Conservation (phyloP, 2,888 invertebrate genomes). For the Meghimatium bilineatum region DNA sequence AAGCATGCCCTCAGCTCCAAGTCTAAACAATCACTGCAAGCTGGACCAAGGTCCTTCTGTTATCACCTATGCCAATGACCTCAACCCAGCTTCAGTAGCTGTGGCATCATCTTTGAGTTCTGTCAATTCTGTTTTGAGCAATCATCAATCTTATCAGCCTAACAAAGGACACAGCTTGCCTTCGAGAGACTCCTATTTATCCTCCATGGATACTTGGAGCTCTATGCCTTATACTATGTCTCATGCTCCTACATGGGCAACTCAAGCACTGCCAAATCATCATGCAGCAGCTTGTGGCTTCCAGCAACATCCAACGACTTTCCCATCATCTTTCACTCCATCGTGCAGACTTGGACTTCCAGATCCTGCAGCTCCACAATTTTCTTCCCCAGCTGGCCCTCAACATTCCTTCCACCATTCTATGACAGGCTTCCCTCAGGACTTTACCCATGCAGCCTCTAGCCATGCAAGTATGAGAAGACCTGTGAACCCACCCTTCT, state of each 20-base stretch:
- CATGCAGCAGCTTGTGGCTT: conserved; percentile 46
- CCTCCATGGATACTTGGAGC: conserved; percentile 50
- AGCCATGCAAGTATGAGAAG: conserved; percentile 49
- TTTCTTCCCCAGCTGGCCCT: neutral
- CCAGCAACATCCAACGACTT: conserved; percentile 44
- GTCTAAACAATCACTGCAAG: conserved; percentile 32
- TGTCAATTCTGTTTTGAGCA: conserved; percentile 44
- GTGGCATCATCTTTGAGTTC: conserved; percentile 45
- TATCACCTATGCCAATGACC: conserved; percentile 29
- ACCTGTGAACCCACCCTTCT: conserved; percentile 50
- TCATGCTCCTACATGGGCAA: conserved; percentile 47
- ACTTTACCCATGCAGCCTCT: conserved; percentile 51
- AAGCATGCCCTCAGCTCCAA: conserved; percentile 43
- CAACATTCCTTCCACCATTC: conserved; percentile 52
- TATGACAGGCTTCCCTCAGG: conserved; percentile 48
- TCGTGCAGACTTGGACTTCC: conserved; percentile 49
- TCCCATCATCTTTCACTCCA: conserved; percentile 43
- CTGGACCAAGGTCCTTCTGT: conserved; percentile 52
- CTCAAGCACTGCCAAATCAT: conserved; percentile 42
- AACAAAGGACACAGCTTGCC: conserved; percentile 44
- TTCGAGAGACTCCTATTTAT: conserved; percentile 51
- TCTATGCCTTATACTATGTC: conserved; percentile 49
- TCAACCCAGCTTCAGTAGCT: conserved; percentile 28
- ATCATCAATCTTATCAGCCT: conserved; percentile 42
- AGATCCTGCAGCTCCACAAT: conserved; percentile 19